Conservation (phyloP, 2,888 invertebrate species). For the Aplocera efformata region DNA sequence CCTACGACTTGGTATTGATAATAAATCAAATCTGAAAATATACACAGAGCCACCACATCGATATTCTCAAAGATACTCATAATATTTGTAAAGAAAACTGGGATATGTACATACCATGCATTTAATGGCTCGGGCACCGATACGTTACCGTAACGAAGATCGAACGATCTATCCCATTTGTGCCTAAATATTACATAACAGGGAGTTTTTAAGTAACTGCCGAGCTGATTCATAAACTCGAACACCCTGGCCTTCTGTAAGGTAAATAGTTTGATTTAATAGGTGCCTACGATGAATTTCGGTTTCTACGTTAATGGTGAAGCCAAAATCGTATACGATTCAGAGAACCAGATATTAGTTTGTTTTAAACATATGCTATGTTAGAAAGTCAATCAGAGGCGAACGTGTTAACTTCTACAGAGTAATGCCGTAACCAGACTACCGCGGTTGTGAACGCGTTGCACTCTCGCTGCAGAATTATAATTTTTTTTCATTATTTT, state of each 20-base stretch:
- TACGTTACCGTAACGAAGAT: slow-evolving; percentile 36
- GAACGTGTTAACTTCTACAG: no score
- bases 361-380: no score
- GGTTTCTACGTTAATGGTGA: slow-evolving; percentile 2
- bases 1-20: slow-evolving; percentile 12
- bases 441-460: no score
- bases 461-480: no score
- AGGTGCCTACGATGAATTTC: slow-evolving; percentile 10
- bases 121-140: slow-evolving; percentile 22
- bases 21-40: slow-evolving; percentile 39
- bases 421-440: no score
- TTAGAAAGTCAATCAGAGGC: no score
- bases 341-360: no score
- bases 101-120: slow-evolving; percentile 40
- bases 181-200: slow-evolving; percentile 34
- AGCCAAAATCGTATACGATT: not conserved
- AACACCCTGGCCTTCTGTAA: slow-evolving; percentile 51
- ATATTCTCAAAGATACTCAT: slow-evolving; percentile 23
- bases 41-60: slow-evolving; percentile 20
- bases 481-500: no score
- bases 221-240: slow-evolving; percentile 34
- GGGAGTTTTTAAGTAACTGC: slow-evolving; percentile 33
- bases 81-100: slow-evolving; percentile 24
- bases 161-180: slow-evolving; percentile 26
- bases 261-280: slow-evolving; percentile 46